These are phyloP conservation scores for Anguilla obscura DNA, from an alignment of 2,797 vertebrate genomes.

Conservation along the genomic window DNA sequence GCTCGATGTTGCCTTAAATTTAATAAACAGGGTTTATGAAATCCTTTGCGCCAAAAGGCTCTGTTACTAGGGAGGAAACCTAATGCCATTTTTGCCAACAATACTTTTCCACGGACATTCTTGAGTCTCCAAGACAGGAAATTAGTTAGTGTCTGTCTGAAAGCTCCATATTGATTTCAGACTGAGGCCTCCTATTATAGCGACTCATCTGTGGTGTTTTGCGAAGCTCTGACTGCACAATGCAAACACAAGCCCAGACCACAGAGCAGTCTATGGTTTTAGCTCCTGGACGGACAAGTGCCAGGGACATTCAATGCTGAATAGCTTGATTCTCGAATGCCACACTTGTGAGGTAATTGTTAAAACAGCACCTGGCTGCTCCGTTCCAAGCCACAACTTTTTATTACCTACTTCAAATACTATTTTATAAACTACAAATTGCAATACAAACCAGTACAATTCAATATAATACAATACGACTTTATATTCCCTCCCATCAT, in stretches of 20 bases:
- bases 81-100: constrained; percentile 11
- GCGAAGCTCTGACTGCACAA: not conserved
- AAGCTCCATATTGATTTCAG: constrained; percentile 27
- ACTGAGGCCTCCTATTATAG: constrained; percentile 7
- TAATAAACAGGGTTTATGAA: not conserved
- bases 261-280: constrained; percentile 45
- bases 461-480: not conserved
- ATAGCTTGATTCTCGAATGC: constrained; percentile 60
- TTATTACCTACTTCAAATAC: not conserved
- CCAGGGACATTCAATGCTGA: constrained; percentile 36
- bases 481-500: not conserved
- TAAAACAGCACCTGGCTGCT: constrained; percentile 63
- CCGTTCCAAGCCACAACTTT: constrained; percentile 10
- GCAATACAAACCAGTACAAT: not conserved
- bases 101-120: constrained; percentile 25
- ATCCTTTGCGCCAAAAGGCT: not conserved
- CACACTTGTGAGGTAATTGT: constrained; percentile 65
- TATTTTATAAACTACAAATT: not conserved
- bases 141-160: constrained; percentile 45
- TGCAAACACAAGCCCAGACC: not conserved
- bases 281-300: constrained; percentile 44
- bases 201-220: constrained; percentile 20
- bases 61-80: not conserved
- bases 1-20: not conserved
- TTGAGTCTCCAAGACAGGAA: constrained; percentile 53